phyloP scores from a whole-genome alignment of 2,888 invertebrate genomes.

The Microchrysa polita region DNA sequence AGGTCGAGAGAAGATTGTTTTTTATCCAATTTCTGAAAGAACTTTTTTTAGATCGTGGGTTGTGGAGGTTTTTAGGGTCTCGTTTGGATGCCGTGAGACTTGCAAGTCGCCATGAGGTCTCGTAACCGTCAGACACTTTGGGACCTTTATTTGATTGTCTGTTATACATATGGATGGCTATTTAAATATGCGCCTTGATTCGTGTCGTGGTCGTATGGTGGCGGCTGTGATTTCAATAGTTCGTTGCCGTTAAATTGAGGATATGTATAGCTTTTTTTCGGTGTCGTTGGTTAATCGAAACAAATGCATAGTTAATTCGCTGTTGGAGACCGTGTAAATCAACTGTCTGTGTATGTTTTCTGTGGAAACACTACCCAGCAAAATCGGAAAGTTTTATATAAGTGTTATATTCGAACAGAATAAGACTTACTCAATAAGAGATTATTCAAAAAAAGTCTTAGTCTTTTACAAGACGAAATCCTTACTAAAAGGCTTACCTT shows the following conservation, averaged over 20 bases:
- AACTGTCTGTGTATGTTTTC: slow-evolving; percentile 7
- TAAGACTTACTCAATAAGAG: too few species aligned
- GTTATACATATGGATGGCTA: too few species aligned
- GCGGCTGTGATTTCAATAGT: background rate
- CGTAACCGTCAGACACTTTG: slow-evolving; percentile 49
- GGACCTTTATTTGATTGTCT: slow-evolving; percentile 46
- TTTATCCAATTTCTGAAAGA: background rate
- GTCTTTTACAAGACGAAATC: too few species aligned
- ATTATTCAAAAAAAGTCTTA: too few species aligned
- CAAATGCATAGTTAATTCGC: slow-evolving; percentile 39
- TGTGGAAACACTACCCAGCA: too few species aligned
- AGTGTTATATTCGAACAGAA: too few species aligned
- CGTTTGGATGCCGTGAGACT: slow-evolving; percentile 30
- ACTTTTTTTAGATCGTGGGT: too few species aligned
- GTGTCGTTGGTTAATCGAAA: slow-evolving; percentile 20
- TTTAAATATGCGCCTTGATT: slow-evolving; percentile 28
- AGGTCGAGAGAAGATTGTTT: slow-evolving; percentile 21
- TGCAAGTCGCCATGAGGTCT: slow-evolving; percentile 50
- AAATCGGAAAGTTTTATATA: too few species aligned
- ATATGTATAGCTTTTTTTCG: background rate
- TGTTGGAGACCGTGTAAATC: slow-evolving; percentile 37
- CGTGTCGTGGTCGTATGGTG: background rate
- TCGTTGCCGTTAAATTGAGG: background rate
- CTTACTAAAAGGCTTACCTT: too few species aligned
- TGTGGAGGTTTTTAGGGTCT: slow-evolving; percentile 2